Evolutionary conservation across 2,888 invertebrate species (phyloP), one percentile per base, ranked within the genome.

Genomic region (Scrobipalpa atriplicella): DNA sequence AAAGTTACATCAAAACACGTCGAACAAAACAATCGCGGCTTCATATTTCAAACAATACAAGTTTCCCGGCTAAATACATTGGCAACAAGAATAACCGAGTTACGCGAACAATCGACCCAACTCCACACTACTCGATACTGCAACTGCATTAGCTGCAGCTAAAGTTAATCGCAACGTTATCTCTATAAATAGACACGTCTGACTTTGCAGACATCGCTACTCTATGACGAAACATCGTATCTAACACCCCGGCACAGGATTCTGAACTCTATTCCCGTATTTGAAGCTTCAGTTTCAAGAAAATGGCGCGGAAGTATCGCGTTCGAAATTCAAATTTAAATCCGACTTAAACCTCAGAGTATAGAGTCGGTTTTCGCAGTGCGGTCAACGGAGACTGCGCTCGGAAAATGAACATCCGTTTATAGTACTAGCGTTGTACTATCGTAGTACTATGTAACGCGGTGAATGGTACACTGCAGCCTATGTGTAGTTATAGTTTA

Each of bases 371-470:
- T 71, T 78, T 72, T 80, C 62, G 70, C 67, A 71, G 69, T 75
- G 75, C 71, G 75, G 76, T 74, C 85, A 79, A 79, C 80, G 76
- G 67, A 69, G 72, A 84, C 83, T 83, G 41, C 47, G 85, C 84
- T 85, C 85, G 85, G 86, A 85, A 87, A 89, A 88, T 87, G 86
- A n/a, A 83, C 82, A 84, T 78, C 86, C 87, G 83, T 84, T 90
- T 90, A 89, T 90, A 90, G 90, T 91, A 90, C 87, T 85, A 84
- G 78, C 83, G 51, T 79, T 85, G 89, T 91, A 90, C 86, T 85
- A 87, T 84, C 85, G 87, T 89, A 89, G 90, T 90, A 87, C 70
- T 70, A 70, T 72, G 68, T 73, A 80, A 83, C 76, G 80, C 73
- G 75, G 69, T 73, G 70, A 68, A 72, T 69, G 70, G 68, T 73